These are phyloP conservation scores for Dynastes grantii DNA, from an alignment of 2,888 invertebrate species.

Conservation along the genomic window DNA sequence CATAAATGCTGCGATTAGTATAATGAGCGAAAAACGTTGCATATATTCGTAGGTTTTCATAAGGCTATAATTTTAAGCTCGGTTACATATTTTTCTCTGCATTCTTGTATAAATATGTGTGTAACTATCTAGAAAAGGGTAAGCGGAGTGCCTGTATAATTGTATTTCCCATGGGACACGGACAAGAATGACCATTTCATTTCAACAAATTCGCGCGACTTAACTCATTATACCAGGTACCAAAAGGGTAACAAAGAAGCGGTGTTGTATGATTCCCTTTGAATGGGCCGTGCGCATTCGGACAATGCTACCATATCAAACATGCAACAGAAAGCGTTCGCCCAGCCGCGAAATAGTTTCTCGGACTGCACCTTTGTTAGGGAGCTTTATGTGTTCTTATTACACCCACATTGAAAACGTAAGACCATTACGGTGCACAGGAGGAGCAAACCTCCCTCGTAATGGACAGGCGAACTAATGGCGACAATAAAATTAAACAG, in stretches of 20 bases:
- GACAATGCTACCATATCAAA: constrained; percentile 51
- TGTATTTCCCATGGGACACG: constrained; percentile 49
- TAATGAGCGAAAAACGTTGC: too few species aligned
- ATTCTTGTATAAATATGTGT: not conserved
- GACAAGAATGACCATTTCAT: constrained; percentile 49
- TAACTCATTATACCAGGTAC: constrained; percentile 51
- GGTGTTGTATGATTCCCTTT: constrained; percentile 44
- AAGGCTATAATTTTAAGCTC: not conserved
- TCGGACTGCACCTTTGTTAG: constrained; percentile 37
- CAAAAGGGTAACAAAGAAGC: constrained; percentile 40
- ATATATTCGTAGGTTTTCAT: not conserved
- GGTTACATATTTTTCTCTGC: constrained; percentile 1
- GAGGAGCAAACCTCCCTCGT: not conserved
- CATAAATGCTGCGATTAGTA: too few species aligned
- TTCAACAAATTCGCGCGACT: constrained; percentile 48
- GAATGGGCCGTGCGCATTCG: constrained; percentile 38
- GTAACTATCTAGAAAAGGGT: constrained; percentile 37
- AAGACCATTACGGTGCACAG: constrained; percentile 10
- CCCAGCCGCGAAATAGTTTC: constrained; percentile 51
- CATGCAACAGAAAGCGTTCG: constrained; percentile 51
- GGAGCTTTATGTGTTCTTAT: constrained; percentile 33
- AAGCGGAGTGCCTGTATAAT: constrained; percentile 45
- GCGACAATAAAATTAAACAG: too few species aligned
- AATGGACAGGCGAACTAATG: too few species aligned
- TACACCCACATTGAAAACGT: constrained; percentile 18